Base-by-base conservation (phyloP, 2,113 vertebrate species). In the Nothobranchius kuhntae region DNA sequence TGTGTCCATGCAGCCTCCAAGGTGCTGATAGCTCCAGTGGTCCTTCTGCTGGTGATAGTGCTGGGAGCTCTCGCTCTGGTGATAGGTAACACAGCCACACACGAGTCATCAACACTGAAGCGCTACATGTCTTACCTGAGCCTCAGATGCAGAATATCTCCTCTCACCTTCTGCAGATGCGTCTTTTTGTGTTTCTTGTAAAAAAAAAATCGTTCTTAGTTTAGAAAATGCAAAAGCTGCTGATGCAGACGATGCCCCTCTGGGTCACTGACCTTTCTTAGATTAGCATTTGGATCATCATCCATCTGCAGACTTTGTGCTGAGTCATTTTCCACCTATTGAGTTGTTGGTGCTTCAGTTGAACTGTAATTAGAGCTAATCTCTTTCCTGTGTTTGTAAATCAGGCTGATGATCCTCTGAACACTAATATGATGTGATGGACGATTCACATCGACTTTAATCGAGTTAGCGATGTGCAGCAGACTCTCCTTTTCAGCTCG, bases 1-100 rank as follows among this genome's bases (percentile, higher is more conserved):
- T 80, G 26, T 81, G 82, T 56, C 78, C 86, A 76, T 92, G 74
- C 93, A 99, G 98, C 93, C 81, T 93, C 96, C 83, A 99, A 99
- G 86, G 85, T 98, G 80, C 91, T 98, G 67, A 89, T 98, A 75
- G 95, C 96, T 60, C 98, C 97, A 30, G 70, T 96, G 83, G 94
- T 96, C 89, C 75, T 97, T 82, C 90, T 98, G 76, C 91, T 99
- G 87, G 95, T 96, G 81, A 89, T 98, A 91, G 96, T 95, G 81
- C 84, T 98, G 55, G 98, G 97, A 92, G 94, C 95, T 11, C 86
- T 98, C 81, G 96, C 96, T 55, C 90, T 98, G 88, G 95, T 98
- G 79, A 92, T 98, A 90, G 96, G 98, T 98, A 95, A 96, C 57
- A 54, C 24, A 66, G 53, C 60, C 53, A 59, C 70, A 50, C 68